phyloP scores from a whole-genome alignment of 2,888 invertebrate species.

The Luperina nickerlii region DNA sequence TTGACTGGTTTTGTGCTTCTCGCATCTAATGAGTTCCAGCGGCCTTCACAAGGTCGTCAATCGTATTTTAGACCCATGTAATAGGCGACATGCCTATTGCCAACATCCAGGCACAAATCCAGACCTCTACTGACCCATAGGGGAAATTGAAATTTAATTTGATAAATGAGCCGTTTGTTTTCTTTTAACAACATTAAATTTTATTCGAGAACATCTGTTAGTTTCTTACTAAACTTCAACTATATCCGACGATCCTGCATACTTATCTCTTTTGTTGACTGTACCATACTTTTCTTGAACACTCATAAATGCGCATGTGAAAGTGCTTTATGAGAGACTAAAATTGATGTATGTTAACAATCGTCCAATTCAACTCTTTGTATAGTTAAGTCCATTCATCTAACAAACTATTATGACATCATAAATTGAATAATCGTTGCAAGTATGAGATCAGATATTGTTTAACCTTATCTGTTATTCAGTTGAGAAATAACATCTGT shows the following conservation, averaged over 20 bases:
- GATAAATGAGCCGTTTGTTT: too few relatives aligned
- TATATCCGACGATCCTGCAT: too few relatives aligned
- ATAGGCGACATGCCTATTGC: not conserved
- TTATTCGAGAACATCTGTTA: too few relatives aligned
- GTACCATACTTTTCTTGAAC: not conserved
- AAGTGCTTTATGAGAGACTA: slow-evolving; percentile 8
- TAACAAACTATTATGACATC: slow-evolving; percentile 42
- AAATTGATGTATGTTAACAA: slow-evolving; percentile 17
- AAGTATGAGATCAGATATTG: slow-evolving; percentile 51
- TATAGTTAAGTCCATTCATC: slow-evolving; percentile 28
- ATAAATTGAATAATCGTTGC: slow-evolving; percentile 36
- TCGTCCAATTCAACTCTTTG: slow-evolving; percentile 5
- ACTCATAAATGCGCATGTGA: slow-evolving; percentile 12
- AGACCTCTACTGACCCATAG: not conserved
- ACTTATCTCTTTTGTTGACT: too few relatives aligned
- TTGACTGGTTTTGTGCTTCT: too few relatives aligned
- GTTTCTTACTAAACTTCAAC: too few relatives aligned
- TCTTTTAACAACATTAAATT: too few relatives aligned
- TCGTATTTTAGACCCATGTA: not conserved
- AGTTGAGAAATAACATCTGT: slow-evolving; percentile 56
- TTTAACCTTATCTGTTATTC: slow-evolving; percentile 58
- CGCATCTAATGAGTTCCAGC: too few relatives aligned
- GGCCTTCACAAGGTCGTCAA: too few relatives aligned
- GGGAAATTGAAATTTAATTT: too few relatives aligned
- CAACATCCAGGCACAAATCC: not conserved